Evolutionary conservation across 1,140 invertebrate species (phyloP).

Genomic region (Pseudomyrmex flavicornis): DNA sequence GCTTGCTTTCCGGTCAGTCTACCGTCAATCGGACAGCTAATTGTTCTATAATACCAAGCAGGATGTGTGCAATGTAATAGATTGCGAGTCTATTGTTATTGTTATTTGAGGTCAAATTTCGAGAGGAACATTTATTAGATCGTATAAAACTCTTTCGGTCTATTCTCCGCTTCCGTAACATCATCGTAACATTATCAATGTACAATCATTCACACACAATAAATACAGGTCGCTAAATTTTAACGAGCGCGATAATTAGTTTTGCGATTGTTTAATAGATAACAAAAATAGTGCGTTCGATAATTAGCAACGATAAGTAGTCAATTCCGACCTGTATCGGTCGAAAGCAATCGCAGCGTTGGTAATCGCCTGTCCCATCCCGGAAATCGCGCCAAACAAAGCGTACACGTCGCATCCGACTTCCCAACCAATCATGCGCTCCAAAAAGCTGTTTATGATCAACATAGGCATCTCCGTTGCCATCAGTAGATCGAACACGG

Average conservation of each 20-base stretch:
- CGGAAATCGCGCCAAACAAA: constrained; percentile 88
- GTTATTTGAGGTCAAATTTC: not conserved
- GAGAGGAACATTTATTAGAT: not conserved
- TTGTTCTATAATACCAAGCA: constrained; percentile 85
- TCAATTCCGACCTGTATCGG: constrained; percentile 87
- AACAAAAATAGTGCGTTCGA: not conserved
- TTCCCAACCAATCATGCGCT: constrained; percentile 88
- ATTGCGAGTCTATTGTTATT: not conserved
- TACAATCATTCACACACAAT: not conserved
- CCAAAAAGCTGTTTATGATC: constrained; percentile 89
- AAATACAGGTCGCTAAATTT: constrained; percentile 10
- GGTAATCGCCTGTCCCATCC: constrained; percentile 90
- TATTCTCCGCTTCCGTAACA: not conserved
- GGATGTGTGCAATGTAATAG: not conserved
- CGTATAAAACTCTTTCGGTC: not conserved
- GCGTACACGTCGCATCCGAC: constrained; percentile 90
- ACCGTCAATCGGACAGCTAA: constrained; percentile 91
- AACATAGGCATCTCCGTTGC: constrained; percentile 91
- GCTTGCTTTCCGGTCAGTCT: constrained; percentile 89
- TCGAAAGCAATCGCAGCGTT: constrained; percentile 92
- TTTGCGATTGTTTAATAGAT: not conserved
- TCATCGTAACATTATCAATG: not conserved
- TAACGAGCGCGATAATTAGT: not conserved
- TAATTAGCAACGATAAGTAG: constrained; percentile 13
- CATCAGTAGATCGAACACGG: constrained; percentile 91